A percentile compares a stretch with the other conserved stretches of the same genome.
phyloP scores from a whole-genome alignment of 2,797 vertebrate genomes.

The Borostomias antarcticus region DNA sequence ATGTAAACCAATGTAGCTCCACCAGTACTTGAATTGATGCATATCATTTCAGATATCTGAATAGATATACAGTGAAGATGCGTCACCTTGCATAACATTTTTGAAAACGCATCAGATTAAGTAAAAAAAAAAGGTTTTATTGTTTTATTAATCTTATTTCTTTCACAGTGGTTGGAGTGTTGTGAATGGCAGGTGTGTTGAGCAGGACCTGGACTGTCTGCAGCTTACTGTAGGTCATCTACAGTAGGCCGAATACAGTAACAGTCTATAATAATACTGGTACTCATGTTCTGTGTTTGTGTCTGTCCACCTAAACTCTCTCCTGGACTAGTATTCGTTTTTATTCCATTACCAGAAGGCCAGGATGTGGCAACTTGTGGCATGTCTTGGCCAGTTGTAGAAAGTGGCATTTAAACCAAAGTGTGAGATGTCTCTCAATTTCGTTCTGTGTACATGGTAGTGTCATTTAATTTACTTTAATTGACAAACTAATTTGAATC shows the following conservation, averaged over 20 bases:
- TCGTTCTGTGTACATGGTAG: slow-evolving; percentile 11
- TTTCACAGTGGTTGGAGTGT: too few species aligned
- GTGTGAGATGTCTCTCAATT: slow-evolving; percentile 18
- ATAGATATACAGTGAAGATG: too few species aligned
- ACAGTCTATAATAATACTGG: neutral
- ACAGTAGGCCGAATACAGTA: too few species aligned
- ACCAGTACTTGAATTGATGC: too few species aligned
- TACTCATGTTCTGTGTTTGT: slow-evolving; percentile 32
- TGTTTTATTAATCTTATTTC: too few species aligned
- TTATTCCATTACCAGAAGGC: slow-evolving; percentile 27
- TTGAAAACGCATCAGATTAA: too few species aligned
- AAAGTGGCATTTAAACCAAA: slow-evolving; percentile 5
- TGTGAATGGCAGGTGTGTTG: too few species aligned
- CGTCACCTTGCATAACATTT: too few species aligned
- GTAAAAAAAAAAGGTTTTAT: too few species aligned
- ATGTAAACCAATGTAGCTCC: neutral
- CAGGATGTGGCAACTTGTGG: slow-evolving; percentile 32
- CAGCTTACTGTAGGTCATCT: too few species aligned
- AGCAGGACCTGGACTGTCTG: too few species aligned
- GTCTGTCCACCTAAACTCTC: slow-evolving; percentile 23
- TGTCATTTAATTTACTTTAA: slow-evolving; percentile 4
- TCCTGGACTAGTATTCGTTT: slow-evolving; percentile 44
- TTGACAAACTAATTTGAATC: slow-evolving; percentile 17
- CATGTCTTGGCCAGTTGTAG: too few species aligned
- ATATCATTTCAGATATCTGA: neutral